Conservation (phyloP, 1,140 invertebrate genomes). For the Rhopalosiphum padi region DNA sequence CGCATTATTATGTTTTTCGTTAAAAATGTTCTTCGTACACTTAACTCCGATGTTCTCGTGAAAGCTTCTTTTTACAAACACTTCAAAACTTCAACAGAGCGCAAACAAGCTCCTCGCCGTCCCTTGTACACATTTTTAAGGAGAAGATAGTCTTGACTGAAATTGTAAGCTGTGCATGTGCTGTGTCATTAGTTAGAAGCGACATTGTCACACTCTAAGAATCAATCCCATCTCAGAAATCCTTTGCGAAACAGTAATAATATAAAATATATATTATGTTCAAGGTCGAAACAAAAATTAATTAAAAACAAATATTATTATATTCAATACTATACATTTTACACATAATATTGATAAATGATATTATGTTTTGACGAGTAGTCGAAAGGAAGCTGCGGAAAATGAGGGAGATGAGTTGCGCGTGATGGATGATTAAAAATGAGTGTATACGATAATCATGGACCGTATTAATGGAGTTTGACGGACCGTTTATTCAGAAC, state of each 20-base stretch:
- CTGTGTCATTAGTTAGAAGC: background rate
- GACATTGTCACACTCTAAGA: background rate
- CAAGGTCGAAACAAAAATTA: background rate
- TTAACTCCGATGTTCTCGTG: background rate
- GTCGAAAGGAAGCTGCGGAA: no score
- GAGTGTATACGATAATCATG: background rate
- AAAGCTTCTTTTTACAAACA: constrained; percentile 9
- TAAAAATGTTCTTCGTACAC: background rate
- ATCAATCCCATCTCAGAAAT: background rate
- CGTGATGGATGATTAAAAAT: constrained; percentile 13
- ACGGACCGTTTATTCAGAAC: constrained; percentile 15
- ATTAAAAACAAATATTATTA: background rate
- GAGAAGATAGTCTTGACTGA: background rate
- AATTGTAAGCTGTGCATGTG: background rate
- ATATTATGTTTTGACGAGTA: background rate
- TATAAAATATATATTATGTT: background rate
- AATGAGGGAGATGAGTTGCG: background rate
- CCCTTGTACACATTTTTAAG: background rate
- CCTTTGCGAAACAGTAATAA: background rate
- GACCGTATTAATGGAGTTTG: constrained; percentile 16
- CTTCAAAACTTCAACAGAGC: constrained; percentile 1
- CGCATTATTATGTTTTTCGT: background rate
- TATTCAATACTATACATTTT: background rate
- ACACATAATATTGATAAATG: background rate
- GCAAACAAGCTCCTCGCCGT: background rate